Base-by-base conservation (phyloP, 2,797 vertebrate species). In the Sitta carolinensis region DNA sequence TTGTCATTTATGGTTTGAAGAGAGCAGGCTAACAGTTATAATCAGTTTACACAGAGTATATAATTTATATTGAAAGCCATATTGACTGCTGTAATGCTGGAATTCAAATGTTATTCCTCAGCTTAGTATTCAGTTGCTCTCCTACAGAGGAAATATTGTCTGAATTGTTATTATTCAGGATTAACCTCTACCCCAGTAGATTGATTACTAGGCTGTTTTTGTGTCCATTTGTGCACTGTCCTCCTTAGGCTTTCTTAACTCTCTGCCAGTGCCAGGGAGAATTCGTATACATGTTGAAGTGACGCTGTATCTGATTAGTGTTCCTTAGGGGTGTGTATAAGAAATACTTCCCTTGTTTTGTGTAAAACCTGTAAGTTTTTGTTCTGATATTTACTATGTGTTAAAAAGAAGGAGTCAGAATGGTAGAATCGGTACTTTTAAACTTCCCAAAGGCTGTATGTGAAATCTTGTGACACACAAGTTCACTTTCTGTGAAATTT, bases 241-340 rank as follows among this genome's bases (percentile, higher is more conserved):
- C 9, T 86, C 16, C 11, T 48, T 48, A 16, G 27, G 16, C 11
- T 48, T 70, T 70, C 38, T 66, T 26, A 66, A 25, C 21, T 9
- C 20, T 11, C 27, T 48, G 23, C n/a, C 15, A 51, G 36, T 69
- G 55, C 45, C n/a, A 51, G 26, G 51, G 30, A 50, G 55, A 47
- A 47, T 36, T 59, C 2, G 16, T 26, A 7, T 3, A 23, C 0
- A 0, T 5, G 1, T 55, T 54, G 13, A 40, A 54, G 32, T 45
- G 36, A 29, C 16, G 7, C 8, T n/a, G 1, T 52, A 6, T 38
- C 40, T 68, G 29, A 25, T 55, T 73, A 47, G 13, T 30, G 8
- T 61, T 88, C 26, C 38, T 21, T 38, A n/a, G n/a, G 26, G 17
- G 10, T 32, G 10, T 32, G 3, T 29, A 1, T 50, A 25, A 73